Evolutionary conservation across 2,113 vertebrate species (phyloP), one percentile per base, ranked within the genome.

Genomic region (Orthonyx spaldingii): DNA sequence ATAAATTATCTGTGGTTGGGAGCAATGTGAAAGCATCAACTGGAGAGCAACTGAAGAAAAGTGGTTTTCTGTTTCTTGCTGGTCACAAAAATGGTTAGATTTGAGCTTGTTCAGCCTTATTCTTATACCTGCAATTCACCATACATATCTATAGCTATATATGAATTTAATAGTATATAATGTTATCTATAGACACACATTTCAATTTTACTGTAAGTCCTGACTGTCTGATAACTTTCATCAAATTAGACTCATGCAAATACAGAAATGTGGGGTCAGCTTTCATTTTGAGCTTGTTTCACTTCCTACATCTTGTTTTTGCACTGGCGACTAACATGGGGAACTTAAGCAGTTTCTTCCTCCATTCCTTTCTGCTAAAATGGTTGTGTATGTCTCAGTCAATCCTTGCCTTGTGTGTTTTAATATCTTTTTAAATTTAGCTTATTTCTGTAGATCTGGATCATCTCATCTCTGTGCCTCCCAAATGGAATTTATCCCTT

Each of bases 251-350:
- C 39, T 57, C 37, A 84, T 41, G 55, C 75, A 85, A 85, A 87
- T 70, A 66, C 41, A 84, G 63, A 80, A 93, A 76, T 56, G 30
- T 60, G 26, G 12, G 70, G 42, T 84, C 71, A 90, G 42, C 63
- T 85, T 91, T 93, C 75, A 80, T 69, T 78, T 47, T 24, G 17
- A 44, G 59, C 50, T 87, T 83, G 63, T 95, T 96, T 97, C 93
- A 91, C 80, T 97, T 97, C 94, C 94, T 47, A 64, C 35, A 49
- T 87, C 86, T 97, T 77, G 39, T 35, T 94, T 84, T 78, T 81
- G 46, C 39, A 46, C 55, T 65, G 57, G 70, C 33, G 16, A 55
- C 50, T 74, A 80, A 6, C 33, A 21, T 65, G 59, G 30, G 79
- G 86, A 94, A 95, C 88, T 92, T 30, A 2, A 35, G n/a, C 47